Evolutionary conservation across 2,888 invertebrate species (phyloP), one percentile per base, ranked within the genome.

Genomic region (Drosophila algonquin): DNA sequence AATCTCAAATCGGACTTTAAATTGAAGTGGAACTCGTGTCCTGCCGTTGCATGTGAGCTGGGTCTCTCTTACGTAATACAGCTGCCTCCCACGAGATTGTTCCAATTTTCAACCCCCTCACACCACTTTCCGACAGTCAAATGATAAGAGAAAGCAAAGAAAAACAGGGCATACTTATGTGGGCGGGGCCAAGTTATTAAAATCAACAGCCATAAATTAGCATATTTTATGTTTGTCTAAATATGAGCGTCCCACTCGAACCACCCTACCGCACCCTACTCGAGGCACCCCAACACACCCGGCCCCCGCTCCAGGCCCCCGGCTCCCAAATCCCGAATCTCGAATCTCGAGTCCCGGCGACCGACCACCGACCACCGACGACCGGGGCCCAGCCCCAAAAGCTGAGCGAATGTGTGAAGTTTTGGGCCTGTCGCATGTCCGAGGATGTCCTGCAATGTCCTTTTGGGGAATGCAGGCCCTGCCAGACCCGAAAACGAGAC

Each of bases 191-290:
- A 76, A 80, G 79, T 80, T 87, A 82, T 86, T 81, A 82, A 82
- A 82, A 86, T 82, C 87, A 83, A 83, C 87, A 79, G 84, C 87
- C 78, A 82, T 82, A 82, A 86, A 82, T 82, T 81, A 83, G 79
- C 84, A 86, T 86, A 76, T 81, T 81, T 81, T 86, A 87, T 78
- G 76, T 73, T 81, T 74, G 73, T 63, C 52, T 50, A 65, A 68
- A 68, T 68, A 65, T 50, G 3, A 30, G 55, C 48, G 56, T 40
- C 52, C 73, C 24, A 45, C 18, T 10, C 47, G 30, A 27, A 7
- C 14, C 27, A 35, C 0, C 21, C 21, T 9, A 16, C 6, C 12
- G 32, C 10, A 18, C 16, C 30, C 12, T n/a, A n/a, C 21, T 21
- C 21, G 21, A 21, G 3, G 21, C 21, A 21, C 21, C 21, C 21